Evolutionary conservation across 2,797 vertebrate species (phyloP), one percentile per base, ranked within the genome.

Genomic region (Sebastes variabilis): DNA sequence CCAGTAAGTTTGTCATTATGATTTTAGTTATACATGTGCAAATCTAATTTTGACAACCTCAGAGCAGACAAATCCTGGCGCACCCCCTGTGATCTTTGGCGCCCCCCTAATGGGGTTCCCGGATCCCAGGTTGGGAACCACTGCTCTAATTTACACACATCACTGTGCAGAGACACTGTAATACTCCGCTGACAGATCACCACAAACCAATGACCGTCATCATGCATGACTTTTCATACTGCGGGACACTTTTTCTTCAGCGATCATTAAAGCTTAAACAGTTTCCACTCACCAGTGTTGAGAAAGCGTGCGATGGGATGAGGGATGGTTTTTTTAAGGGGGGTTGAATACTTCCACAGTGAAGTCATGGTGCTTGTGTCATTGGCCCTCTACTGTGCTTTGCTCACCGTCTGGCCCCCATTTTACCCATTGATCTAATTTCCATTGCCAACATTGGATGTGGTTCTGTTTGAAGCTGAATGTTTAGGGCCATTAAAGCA

Each of bases 341-440:
- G 96, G 96, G 81, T 80, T 71, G 95, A 97, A 97, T 98, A 95
- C 96, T 97, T 97, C 93, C 84, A 93, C 89, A 82, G 92, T 97
- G 97, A 98, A 96, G 96, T 97, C 96, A 98, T 94, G 90, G 78
- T 90, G 89, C 90, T 95, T 93, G 94, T 96, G 96, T 96, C 97
- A 96, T 94, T 96, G 89, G 87, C 82, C 89, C 89, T 90, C 76
- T 81, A 82, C 86, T 90, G 65, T 71, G 84, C 92, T 94, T 89
- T 87, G 89, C 93, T 94, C 85, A 93, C 92, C 87, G 93, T 92
- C 94, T 93, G 93, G 92, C 91, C 92, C 85, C 88, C 85, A 90
- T 94, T 94, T 92, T 92, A 92, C 92, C 92, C 92, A 94, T 93
- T 94, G 93, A 94, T 94, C 91, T 92, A 65, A 92, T 92, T 93